phyloP scores from a whole-genome alignment of 2,113 vertebrate species.

The Bucco capensis region DNA sequence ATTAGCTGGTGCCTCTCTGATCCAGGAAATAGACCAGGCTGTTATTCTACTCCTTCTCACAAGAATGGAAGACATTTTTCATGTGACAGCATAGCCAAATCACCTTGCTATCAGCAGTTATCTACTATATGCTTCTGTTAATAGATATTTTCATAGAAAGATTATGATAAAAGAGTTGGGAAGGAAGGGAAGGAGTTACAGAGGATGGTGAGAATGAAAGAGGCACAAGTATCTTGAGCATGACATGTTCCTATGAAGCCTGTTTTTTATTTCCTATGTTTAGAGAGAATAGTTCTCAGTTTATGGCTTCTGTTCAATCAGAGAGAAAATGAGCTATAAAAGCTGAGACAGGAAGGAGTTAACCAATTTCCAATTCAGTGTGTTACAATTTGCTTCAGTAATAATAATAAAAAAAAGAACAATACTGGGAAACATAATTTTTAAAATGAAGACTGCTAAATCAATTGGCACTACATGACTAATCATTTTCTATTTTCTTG shows the following conservation, averaged over 20 bases:
- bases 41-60: neutral
- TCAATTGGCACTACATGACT: conserved; percentile 69
- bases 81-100: neutral
- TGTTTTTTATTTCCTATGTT: conserved; percentile 51
- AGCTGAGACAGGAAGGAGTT: conserved; percentile 63
- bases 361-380: conserved; percentile 56
- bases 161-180: neutral
- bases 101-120: neutral
- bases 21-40: neutral
- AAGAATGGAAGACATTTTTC: neutral
- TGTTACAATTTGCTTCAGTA: conserved; percentile 66
- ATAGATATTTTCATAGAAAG: neutral
- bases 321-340: conserved; percentile 64
- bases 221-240: neutral
- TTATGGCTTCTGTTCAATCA: conserved; percentile 57
- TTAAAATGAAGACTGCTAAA: conserved; percentile 68
- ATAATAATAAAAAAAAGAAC: conserved; percentile 69
- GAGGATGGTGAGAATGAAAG: neutral
- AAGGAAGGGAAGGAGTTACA: neutral
- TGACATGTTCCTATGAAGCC: neutral
- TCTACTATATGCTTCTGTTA: neutral
- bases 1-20: neutral
- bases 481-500: conserved; percentile 64
- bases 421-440: conserved; percentile 68
- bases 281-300: conserved; percentile 51